phyloP scores from a whole-genome alignment of 2,113 vertebrate genomes.

The Junco hyemalis region DNA sequence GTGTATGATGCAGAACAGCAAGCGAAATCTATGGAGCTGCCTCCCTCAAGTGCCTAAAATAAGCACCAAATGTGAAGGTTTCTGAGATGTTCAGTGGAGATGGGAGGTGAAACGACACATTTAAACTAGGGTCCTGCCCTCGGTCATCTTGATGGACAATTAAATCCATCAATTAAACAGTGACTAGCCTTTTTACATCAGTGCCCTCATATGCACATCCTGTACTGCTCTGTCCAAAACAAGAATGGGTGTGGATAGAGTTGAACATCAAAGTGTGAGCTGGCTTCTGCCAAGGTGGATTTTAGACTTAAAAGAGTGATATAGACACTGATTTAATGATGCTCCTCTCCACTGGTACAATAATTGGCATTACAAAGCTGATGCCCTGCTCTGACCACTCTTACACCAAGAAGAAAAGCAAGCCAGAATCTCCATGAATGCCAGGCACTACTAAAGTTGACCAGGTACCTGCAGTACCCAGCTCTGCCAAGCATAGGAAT shows the following conservation, averaged over 20 bases:
- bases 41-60: neutral
- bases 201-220: neutral
- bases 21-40: neutral
- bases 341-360: neutral
- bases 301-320: neutral
- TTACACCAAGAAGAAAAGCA: neutral
- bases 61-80: neutral
- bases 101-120: neutral
- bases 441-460: neutral
- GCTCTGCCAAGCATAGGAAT: neutral
- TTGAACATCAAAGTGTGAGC: neutral
- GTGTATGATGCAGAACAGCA: neutral
- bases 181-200: neutral
- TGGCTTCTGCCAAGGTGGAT: neutral
- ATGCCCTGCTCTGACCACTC: neutral
- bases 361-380: neutral
- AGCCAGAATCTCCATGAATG: neutral
- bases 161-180: neutral
- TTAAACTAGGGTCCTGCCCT: neutral
- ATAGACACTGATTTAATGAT: neutral
- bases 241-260: neutral
- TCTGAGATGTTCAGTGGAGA: neutral
- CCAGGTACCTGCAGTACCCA: neutral
- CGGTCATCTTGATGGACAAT: neutral
- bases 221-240: neutral